Evolutionary conservation across 2,888 invertebrate species (phyloP), one percentile per base, ranked within the genome.

Genomic region (Zaprionus lineosus): DNA sequence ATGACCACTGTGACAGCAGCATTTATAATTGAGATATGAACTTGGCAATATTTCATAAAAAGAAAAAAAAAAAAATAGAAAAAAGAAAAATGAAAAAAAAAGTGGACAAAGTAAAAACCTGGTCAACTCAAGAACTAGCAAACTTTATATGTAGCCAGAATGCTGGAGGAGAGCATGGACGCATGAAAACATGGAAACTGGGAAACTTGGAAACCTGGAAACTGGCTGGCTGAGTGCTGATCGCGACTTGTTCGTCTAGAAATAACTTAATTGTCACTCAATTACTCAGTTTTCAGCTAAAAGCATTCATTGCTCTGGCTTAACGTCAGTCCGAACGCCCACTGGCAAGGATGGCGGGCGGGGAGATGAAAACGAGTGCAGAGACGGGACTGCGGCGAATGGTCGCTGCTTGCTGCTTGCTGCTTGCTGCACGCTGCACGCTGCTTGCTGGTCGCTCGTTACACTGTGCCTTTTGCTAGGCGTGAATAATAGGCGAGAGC

Each of bases 191-290:
- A 0, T 11, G 41, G 29, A 16, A 48, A 40, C 33, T 52, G 55
- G 18, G 8, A 26, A 55, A 41, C 29, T 62, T 26, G 18, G n/a
- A 37, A 52, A 43, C 46, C 50, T 37, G 61, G 41, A 11, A 33
- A 50, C 50, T 41, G 46, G 26, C 16, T 3, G n/a, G 24, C 47
- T 64, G 60, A 60, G 61, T 59, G 60, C 50, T 58, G 66, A 75
- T 76, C 81, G 67, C 57, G 60, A 68, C 77, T 81, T 74, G 81
- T 79, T 83, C 75, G 84, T 81, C 76, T 78, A 72, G 85, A 84
- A 88, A 87, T 86, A 88, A 86, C 87, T 88, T 88, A 88, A 88
- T 88, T 88, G 88, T 88, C 88, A 88, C 87, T 87, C 88, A 87
- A 88, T 88, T 88, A 87, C 87, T 88, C 86, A 88, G 86, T 85